Base-by-base conservation (phyloP, 2,113 vertebrate genomes). In the Genyomyrus donnyi region DNA sequence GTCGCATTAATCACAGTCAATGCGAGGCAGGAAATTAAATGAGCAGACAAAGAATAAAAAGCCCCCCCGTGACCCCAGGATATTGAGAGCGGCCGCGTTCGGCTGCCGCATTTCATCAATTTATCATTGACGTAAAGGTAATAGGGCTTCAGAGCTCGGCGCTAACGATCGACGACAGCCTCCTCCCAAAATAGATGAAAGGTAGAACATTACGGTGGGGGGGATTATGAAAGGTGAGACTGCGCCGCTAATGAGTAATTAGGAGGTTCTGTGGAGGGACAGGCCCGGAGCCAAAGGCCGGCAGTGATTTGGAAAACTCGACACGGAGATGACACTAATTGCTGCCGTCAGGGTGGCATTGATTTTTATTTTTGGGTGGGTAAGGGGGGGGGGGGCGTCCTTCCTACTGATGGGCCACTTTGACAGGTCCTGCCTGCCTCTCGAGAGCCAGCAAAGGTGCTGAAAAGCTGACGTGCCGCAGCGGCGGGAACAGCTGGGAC, bases 321-420 rank as follows among this genome's bases (percentile, higher is more conserved):
- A 95, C 92, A 93, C 91, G 91, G 93, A 92, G 94, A 91, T 95
- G 95, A 95, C 94, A 96, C 94, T 93, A 95, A 94, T 94, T 94
- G 91, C 88, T 89, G 93, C 93, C 93, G 94, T 95, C 91, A 90
- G 93, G 93, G 89, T 21, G 90, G 90, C 91, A 93, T 93, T 88
- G 92, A 95, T 96, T 96, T 96, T 94, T 50, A 62, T 88, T 88
- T 77, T 77, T 77, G 74, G 74, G 74, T 42, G 74, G 62, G n/a
- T 66, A 8, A n/a, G 6, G 17, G 52, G 19, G 27, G 45, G 27
- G 46, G 27, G 48, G n/a, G n/a, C 19, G 1, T 52, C 52, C 53
- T 31, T 35, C n/a, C 49, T 39, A 53, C 89, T 95, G 94, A 95
- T 80, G 92, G 93, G 92, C 91, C 90, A 86, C 92, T 92, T 91